phyloP scores from a whole-genome alignment of 2,797 vertebrate species.

The Dendrocincla fuliginosa region DNA sequence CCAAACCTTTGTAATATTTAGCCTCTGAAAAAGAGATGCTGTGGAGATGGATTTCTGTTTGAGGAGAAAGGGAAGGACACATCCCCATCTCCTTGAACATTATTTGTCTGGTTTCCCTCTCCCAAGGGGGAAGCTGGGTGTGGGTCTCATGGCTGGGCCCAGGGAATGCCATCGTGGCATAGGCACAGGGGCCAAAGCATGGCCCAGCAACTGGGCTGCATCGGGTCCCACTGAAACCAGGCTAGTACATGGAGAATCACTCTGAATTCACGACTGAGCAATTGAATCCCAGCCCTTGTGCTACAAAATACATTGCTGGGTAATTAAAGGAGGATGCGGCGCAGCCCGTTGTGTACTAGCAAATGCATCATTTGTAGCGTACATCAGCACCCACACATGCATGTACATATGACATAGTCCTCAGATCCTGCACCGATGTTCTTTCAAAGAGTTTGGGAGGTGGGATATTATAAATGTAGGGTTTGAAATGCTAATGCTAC shows the following conservation, averaged over 20 bases:
- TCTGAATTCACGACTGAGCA: background rate
- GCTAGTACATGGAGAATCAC: background rate
- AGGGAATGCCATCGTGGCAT: background rate
- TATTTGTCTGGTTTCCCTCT: background rate
- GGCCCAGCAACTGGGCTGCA: accelerated
- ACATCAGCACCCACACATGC: background rate
- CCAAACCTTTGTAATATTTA: conserved; percentile 39
- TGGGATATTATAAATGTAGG: background rate
- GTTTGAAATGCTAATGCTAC: conserved; percentile 42
- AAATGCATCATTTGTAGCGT: background rate
- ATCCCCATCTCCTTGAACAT: accelerated
- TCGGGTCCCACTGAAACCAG: background rate
- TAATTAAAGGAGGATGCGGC: background rate
- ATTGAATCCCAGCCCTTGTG: background rate
- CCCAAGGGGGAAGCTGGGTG: background rate
- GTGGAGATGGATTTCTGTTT: background rate
- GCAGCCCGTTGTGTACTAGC: background rate
- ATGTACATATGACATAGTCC: background rate
- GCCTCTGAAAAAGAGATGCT: background rate
- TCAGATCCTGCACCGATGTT: background rate
- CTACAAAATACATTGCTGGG: background rate
- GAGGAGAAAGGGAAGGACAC: background rate
- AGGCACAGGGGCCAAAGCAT: background rate
- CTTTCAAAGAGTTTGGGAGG: conserved; percentile 39
- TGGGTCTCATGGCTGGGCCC: background rate